Conservation (phyloP, 2,113 vertebrate species). For the Nesogale talazaci region DNA sequence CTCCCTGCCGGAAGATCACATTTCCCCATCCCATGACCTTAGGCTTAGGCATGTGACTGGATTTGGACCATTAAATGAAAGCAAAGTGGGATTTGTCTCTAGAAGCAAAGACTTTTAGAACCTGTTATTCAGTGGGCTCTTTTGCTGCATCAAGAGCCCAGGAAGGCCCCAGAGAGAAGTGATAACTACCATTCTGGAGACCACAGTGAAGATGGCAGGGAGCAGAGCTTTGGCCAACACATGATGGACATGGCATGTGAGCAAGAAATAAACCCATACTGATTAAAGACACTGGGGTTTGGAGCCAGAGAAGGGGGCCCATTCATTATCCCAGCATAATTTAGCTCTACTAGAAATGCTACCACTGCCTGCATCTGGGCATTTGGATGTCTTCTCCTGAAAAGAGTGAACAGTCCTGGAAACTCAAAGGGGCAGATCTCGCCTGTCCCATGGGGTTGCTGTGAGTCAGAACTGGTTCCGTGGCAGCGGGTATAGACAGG, state of each 20-base stretch:
- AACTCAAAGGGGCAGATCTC: no score
- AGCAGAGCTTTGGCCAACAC: not conserved
- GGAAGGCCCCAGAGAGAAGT: not conserved
- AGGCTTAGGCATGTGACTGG: not conserved
- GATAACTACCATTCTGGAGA: not conserved
- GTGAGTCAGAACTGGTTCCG: no score
- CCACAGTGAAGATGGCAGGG: not conserved
- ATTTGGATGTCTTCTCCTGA: no score
- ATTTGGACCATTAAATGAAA: not conserved
- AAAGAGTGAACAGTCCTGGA: no score
- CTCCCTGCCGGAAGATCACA: not conserved
- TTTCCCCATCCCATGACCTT: not conserved
- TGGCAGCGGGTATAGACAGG: not conserved
- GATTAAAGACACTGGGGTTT: not conserved
- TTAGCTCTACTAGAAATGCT: not conserved
- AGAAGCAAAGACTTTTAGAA: not conserved
- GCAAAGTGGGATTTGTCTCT: constrained; percentile 21
- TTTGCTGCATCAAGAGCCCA: not conserved
- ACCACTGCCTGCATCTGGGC: not conserved
- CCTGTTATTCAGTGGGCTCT: not conserved
- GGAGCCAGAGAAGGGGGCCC: not conserved
- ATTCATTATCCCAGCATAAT: not conserved
- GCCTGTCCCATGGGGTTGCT: no score
- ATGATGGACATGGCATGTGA: not conserved
- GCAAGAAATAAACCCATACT: not conserved